Percentiles rank a stretch among this genome's conserved stretches.
Conservation (phyloP, 2,888 invertebrate species). For the Dynastes tityus region DNA sequence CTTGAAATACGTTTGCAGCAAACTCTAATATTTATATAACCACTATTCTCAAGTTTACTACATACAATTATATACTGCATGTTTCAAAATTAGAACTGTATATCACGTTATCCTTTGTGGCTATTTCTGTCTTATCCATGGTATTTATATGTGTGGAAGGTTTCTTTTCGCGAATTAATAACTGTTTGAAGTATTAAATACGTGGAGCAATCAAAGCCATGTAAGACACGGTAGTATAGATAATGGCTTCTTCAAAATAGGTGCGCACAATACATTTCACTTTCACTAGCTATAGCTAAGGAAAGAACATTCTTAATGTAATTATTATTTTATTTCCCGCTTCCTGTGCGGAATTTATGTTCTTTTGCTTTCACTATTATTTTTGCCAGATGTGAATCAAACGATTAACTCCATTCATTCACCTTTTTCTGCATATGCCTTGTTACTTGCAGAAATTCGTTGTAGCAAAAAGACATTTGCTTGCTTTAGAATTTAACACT, state of each 20-base stretch:
- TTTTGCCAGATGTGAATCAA: constrained; percentile 24
- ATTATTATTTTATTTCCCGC: constrained; percentile 39
- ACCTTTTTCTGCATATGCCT: neutral
- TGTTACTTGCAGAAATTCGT: neutral
- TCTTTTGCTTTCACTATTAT: constrained; percentile 38
- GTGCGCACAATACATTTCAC: constrained; percentile 23
- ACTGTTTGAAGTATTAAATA: neutral
- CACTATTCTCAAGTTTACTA: too few species aligned
- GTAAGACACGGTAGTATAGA: constrained; percentile 18
- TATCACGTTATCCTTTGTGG: too few species aligned
- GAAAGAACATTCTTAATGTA: constrained; percentile 38
- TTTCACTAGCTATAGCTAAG: constrained; percentile 29
- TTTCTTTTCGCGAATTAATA: neutral
- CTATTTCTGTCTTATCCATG: too few species aligned
- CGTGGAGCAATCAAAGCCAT: neutral
- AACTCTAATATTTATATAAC: too few species aligned
- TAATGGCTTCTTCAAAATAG: constrained; percentile 16
- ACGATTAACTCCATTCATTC: neutral
- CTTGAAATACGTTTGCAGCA: too few species aligned
- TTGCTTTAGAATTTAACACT: too few species aligned
- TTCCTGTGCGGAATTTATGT: constrained; percentile 33
- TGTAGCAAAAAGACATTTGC: too few species aligned
- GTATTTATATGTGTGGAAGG: too few species aligned
- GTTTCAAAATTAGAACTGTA: too few species aligned
- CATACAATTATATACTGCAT: too few species aligned